Evolutionary conservation across 2,113 vertebrate genomes (phyloP), one percentile per base, ranked within the genome.

Genomic region (Potamarius usumacintae): DNA sequence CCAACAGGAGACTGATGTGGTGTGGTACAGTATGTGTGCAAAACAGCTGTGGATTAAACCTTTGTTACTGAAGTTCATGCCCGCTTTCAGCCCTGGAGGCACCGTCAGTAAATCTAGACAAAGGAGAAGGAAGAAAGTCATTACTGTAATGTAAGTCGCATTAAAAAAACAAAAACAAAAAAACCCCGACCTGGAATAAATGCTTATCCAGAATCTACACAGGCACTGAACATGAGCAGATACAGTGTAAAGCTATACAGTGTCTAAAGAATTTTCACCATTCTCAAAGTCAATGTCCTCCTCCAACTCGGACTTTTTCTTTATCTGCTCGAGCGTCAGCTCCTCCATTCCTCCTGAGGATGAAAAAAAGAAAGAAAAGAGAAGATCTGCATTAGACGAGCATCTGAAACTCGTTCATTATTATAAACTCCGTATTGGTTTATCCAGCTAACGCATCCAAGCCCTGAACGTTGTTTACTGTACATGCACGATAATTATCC

Each of bases 341-440:
- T 97, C 97, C 81, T 98, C 97, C 96, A 98, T 96, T 25, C 97
- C 97, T 42, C 94, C 97, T 98, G 86, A 60, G 71, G 85, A 78
- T 42, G 42, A 42, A 42, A 42, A 42, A 42, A 42, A 42, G 42
- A 42, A 42, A 42, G 1, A 1, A 15, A 25, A 25, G 0, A 81
- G 27, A 81, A 27, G 76, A 50, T 42, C 57, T 22, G 79, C 9
- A 25, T 82, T 82, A 60, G 9, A 81, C 50, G 7, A 67, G 71
- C 55, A 5, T 30, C 18, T 42, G 52, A 81, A 27, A 62, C 9
- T 1, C 22, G 17, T 65, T 71, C 5, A 42, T 34, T 7, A 18
- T 71, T 17, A 14, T 1, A 67, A 27, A 6, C 25, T 22, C 60
- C 62, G 25, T 22, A 14, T 1, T 27, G n/a, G 65, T 71, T 69